Evolutionary conservation across 2,797 vertebrate genomes (phyloP), one percentile per base, ranked within the genome.

Genomic region (Sebastes hubbsi): DNA sequence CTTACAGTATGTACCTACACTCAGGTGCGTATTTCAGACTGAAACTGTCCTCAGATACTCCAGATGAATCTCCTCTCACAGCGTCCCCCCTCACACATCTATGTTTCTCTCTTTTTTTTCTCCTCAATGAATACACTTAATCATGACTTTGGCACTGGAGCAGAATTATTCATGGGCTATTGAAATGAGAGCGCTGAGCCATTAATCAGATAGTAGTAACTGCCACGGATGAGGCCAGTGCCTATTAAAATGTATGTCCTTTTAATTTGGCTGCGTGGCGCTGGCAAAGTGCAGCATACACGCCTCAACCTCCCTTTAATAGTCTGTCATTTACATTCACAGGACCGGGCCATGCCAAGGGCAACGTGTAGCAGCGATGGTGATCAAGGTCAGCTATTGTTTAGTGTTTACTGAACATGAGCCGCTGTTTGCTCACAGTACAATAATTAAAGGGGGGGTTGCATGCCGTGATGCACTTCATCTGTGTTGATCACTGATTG

Each of bases 151-250:
- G 83, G 88, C 80, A 80, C 65, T 2, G 65, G 80, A 87, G 89
- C 73, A 86, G 87, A 94, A 95, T 93, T 93, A 94, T 93, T 94
- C 93, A 94, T 95, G 92, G 87, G 58, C 90, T 94, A 94, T 90
- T 94, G 91, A 94, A 94, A 94, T 93, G 78, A 88, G 89, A 84
- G 77, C 27, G 56, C 77, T 61, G 80, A 80, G 72, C 81, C 91
- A 94, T 95, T 95, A 95, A 95, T 95, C 94, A 95, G 91, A 89
- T 69, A 73, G 83, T 85, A 71, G 72, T 88, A 91, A 93, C 80
- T 78, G 85, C 87, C 87, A 91, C 30, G 69, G 84, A 93, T 85
- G 85, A 86, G 78, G 80, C 84, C 85, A 73, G 71, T 65, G 75
- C 80, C 88, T 90, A 94, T 94, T 94, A 94, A 92, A 95, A 95